A percentile compares a stretch with the other conserved stretches of the same genome.
Conservation (phyloP, 2,888 invertebrate species). For the Lithodes maja region DNA sequence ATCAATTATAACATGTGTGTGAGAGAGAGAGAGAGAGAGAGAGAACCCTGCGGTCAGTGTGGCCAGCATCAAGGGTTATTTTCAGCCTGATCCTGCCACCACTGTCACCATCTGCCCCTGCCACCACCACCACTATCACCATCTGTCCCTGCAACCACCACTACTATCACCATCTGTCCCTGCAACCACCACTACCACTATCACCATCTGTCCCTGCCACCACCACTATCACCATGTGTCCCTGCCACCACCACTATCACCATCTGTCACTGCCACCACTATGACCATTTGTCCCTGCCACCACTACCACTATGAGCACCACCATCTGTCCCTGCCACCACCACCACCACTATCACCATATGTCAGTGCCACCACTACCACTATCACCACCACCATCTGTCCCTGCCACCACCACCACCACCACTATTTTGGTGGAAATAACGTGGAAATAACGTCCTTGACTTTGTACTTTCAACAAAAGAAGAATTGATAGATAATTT, state of each 20-base stretch:
- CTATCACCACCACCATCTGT: not conserved
- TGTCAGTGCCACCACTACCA: not conserved
- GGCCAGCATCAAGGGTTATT: conserved; percentile 21
- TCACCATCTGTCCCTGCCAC: not conserved
- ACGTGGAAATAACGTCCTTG: too few relatives aligned
- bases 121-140: not conserved
- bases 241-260: not conserved
- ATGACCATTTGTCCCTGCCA: not conserved
- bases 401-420: not conserved
- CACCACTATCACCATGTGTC: not conserved
- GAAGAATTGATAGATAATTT: too few relatives aligned
- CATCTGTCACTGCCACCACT: not conserved
- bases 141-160: not conserved
- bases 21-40: conserved; percentile 12
- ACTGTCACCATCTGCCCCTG: not conserved
- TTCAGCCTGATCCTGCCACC: conserved; percentile 19
- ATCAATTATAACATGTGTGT: not conserved
- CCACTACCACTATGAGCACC: not conserved
- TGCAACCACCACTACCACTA: not conserved
- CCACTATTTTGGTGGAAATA: too few relatives aligned
- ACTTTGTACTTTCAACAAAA: too few relatives aligned
- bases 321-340: not conserved
- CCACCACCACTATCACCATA: too few relatives aligned
- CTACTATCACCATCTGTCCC: not conserved
- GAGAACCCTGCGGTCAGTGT: conserved; percentile 28